phyloP scores from a whole-genome alignment of 1,140 invertebrate genomes.

The Dermatophagoides farinae region DNA sequence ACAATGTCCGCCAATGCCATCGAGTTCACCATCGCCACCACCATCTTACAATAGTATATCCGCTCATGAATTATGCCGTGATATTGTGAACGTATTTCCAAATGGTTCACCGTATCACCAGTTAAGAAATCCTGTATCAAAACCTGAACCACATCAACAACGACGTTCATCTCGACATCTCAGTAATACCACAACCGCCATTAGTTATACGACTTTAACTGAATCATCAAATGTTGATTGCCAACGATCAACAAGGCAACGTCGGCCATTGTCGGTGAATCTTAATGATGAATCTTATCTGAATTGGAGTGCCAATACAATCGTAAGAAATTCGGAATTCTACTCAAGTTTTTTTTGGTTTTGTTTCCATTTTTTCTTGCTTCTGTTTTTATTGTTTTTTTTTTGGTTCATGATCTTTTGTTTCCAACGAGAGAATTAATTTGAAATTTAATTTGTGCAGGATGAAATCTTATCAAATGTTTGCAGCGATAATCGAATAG shows the following conservation, averaged over 20 bases:
- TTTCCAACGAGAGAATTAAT: background rate
- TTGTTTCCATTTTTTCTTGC: background rate
- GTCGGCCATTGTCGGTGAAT: background rate
- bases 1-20: too few species aligned
- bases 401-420: too few species aligned
- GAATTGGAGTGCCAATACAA: slow-evolving; percentile 11
- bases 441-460: background rate
- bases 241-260: background rate
- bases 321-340: slow-evolving; percentile 10
- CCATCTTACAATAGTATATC: background rate
- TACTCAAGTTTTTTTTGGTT: background rate
- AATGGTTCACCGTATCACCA: slow-evolving; percentile 1
- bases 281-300: slow-evolving; percentile 5
- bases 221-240: background rate
- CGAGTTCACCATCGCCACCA: background rate
- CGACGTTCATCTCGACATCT: too few species aligned
- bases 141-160: background rate
- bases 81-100: background rate
- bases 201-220: too few species aligned
- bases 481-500: slow-evolving; percentile 3
- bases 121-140: background rate
- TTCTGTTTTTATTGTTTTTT: background rate
- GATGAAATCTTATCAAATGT: slow-evolving; percentile 11
- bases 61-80: background rate
- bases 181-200: too few species aligned